Percentiles rank a stretch among this genome's conserved stretches.
phyloP scores from a whole-genome alignment of 2,797 vertebrate genomes.

The Acanthurus leucopareius region DNA sequence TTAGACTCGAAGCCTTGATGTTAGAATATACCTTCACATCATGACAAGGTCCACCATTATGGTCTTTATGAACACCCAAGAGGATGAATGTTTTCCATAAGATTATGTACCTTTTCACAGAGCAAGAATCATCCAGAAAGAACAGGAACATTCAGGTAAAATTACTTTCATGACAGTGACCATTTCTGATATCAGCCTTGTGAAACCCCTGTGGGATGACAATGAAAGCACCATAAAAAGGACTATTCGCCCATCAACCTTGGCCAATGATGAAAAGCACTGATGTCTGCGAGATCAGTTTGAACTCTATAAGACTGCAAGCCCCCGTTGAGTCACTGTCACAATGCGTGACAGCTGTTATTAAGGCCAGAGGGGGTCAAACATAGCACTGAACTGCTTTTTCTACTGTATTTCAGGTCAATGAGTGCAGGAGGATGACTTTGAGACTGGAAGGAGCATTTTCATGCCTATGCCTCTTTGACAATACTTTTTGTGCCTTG shows the following conservation, averaged over 20 bases:
- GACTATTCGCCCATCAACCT: constrained; percentile 26
- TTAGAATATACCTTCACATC: background rate
- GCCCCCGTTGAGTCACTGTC: constrained; percentile 27
- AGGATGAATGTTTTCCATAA: background rate
- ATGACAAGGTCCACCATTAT: background rate
- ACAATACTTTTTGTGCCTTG: background rate
- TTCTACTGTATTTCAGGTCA: constrained; percentile 30
- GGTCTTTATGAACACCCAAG: background rate
- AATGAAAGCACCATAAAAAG: constrained; percentile 18
- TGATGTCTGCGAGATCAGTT: constrained; percentile 17
- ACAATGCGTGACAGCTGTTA: constrained; percentile 16
- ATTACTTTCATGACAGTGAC: background rate
- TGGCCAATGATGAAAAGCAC: constrained; percentile 13
- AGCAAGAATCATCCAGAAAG: background rate
- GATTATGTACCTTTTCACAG: background rate
- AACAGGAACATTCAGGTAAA: constrained; percentile 13
- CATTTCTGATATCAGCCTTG: constrained; percentile 12
- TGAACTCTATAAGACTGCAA: constrained; percentile 22
- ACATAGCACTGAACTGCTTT: constrained; percentile 24
- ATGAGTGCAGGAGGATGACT: constrained; percentile 19
- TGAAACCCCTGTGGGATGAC: constrained; percentile 4
- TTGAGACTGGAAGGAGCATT: constrained; percentile 10
- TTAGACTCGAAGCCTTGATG: background rate
- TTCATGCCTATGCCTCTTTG: constrained; percentile 15
- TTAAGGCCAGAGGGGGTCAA: constrained; percentile 29